Base-by-base conservation (phyloP, 2,113 vertebrate species). In the Chloebia gouldiae region DNA sequence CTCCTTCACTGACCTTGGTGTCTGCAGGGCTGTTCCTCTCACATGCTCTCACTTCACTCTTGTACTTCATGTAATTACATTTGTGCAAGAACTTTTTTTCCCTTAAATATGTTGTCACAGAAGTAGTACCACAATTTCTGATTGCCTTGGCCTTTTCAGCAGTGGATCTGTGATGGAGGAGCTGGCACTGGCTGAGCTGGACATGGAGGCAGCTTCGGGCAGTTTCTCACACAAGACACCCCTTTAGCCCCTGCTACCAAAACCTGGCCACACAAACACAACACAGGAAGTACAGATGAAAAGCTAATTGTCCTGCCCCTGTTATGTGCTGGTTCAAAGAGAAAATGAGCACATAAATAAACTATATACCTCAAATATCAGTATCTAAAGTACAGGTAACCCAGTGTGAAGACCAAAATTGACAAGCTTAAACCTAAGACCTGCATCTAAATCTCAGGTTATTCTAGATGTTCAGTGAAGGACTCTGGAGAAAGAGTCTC, bases 131-230 rank as follows among this genome's bases (percentile, higher is more conserved):
- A 51, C 18, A 8, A 51, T 12, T 37, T 25, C 27, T 59, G 35
- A 50, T 18, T 50, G 37, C 17, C 21, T 37, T 4, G 0, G 71
- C 42, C 51, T 50, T 35, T 13, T 21, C 35, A 50, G 31, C 4
- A 3, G 28, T 5, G 3, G 1, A 1, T 17, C 39, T 21, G 4
- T 54, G 30, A 30, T 49, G 35, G 35, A 49, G 8, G 1, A 1
- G 20, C 42, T 49, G 30, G 24, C 30, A 35, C 6, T 57, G 31
- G 16, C 42, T 10, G 2, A 35, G 42, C 35, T 2, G 3, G 42
- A 75, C 21, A 21, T 11, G 24, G 31, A 25, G 31, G 17, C 28
- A 86, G 24, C 17, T 59, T 66, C 71, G 59, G 2, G 9, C 25
- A 59, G 7, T 37, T 50, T 50, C 44, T 42, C 31, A 50, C 3